Base-by-base conservation (phyloP, 2,888 invertebrate species). In the Noctua comes region DNA sequence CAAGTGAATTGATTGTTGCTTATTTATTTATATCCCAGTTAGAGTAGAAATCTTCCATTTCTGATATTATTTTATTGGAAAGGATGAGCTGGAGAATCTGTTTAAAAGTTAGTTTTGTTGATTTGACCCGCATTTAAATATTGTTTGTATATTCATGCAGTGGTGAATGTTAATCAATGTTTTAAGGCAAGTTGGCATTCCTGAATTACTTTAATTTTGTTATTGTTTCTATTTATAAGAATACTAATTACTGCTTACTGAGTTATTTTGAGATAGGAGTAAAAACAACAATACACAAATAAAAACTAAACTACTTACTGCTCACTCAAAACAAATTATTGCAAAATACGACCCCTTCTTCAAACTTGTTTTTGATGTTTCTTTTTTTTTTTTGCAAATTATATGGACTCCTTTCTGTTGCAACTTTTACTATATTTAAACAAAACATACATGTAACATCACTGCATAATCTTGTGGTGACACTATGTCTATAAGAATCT, bases 1-100 rank as follows among this genome's bases (percentile, higher is more conserved):
- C 86, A 83, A 86, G 86, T 86, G 59, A 74, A 79, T 79, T 73
- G 82, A 86, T 73, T 79, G 79, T 77, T 86, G 79, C 73, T 82
- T 84, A 75, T 77, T 84, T 85, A 76, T 71, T 82, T 69, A 86
- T 79, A 84, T 81, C 82, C 86, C 83, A 70, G 66, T 74, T 77
- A 82, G 71, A 77, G 24, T 81, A 82, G 69, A 76, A 62, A 70
- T 43, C 68, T 71, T 71, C 51, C 76, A 65, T 62, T 80, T 80
- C 62, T 83, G 21, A 78, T 82, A 69, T 77, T 68, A 77, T 72
- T 82, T 82, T 51, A 83, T 70, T 83, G 70, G 74, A 79, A 78
- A 79, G n/a, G 70, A 73, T 73, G 48, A 75, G 65, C 36, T 75
- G 71, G 51, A 71, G 76, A 84, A 72, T 85, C 83, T 82, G 82